These are phyloP conservation scores for Sipha flava DNA, from an alignment of 1,140 invertebrate genomes.

Conservation along the genomic window DNA sequence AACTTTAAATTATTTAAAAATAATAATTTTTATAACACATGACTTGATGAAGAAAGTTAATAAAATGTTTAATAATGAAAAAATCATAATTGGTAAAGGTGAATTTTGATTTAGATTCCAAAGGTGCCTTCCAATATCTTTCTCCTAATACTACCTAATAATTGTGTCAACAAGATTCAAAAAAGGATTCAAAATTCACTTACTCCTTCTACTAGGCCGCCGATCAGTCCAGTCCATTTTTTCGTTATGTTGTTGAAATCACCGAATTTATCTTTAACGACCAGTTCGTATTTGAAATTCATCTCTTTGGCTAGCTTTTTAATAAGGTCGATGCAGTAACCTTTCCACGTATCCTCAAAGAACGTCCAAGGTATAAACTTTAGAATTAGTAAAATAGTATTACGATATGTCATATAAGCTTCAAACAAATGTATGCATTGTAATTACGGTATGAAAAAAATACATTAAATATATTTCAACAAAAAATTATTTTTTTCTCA, in stretches of 20 bases:
- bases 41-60: no score
- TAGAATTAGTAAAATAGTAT: not conserved
- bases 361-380: slow-evolving; percentile 37
- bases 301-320: slow-evolving; percentile 62
- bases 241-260: slow-evolving; percentile 54
- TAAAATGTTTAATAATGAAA: slow-evolving; percentile 32
- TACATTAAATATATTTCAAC: not conserved
- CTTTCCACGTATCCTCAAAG: slow-evolving; percentile 56
- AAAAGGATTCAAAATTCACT: no score
- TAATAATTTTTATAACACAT: no score
- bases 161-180: no score
- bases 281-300: slow-evolving; percentile 80
- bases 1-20: no score
- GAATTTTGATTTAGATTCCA: no score
- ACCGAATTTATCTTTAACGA: slow-evolving; percentile 67
- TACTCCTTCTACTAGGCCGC: slow-evolving; percentile 77
- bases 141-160: no score
- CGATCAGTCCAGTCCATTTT: slow-evolving; percentile 83
- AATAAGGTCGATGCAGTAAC: slow-evolving; percentile 89
- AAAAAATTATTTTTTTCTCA: no score
- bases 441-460: no score
- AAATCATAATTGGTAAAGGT: not conserved
- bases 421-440: no score
- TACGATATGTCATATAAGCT: no score
- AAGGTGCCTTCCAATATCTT: no score